A percentile compares a stretch with the other conserved stretches of the same genome.
Conservation (phyloP, 2,797 vertebrate genomes). For the Echiichthys vipera region DNA sequence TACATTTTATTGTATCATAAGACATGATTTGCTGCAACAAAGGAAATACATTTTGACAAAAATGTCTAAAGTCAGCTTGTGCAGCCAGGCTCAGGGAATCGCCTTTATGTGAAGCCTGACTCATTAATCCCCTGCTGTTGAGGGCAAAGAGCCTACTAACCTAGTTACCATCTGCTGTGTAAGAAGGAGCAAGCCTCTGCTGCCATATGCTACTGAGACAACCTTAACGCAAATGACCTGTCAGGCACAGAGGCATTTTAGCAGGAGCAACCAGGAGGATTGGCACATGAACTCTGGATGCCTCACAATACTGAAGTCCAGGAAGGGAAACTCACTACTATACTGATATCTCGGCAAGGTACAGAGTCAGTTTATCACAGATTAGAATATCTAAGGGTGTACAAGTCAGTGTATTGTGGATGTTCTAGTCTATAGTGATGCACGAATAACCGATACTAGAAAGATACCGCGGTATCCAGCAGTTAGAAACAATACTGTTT, state of each 20-base stretch:
- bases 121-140: constrained; percentile 30
- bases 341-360: not conserved
- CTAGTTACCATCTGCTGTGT: not conserved
- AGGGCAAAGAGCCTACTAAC: not conserved
- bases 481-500: too few relatives aligned
- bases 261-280: not conserved
- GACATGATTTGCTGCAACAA: not conserved
- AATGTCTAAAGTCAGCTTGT: not conserved
- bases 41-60: not conserved
- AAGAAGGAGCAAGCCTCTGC: constrained; percentile 7
- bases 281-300: constrained; percentile 5
- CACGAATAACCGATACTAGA: too few relatives aligned
- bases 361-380: not conserved
- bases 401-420: not conserved
- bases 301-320: not conserved
- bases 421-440: too few relatives aligned
- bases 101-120: not conserved
- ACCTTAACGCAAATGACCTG: not conserved
- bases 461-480: too few relatives aligned
- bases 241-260: not conserved
- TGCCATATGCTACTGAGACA: constrained; percentile 4
- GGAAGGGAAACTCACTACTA: not conserved
- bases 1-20: not conserved
- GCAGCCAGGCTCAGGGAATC: not conserved
- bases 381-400: not conserved